Percentiles rank a stretch among this genome's conserved stretches.
phyloP scores from a whole-genome alignment of 2,113 vertebrate genomes.

The Cephalopholis sonnerati region DNA sequence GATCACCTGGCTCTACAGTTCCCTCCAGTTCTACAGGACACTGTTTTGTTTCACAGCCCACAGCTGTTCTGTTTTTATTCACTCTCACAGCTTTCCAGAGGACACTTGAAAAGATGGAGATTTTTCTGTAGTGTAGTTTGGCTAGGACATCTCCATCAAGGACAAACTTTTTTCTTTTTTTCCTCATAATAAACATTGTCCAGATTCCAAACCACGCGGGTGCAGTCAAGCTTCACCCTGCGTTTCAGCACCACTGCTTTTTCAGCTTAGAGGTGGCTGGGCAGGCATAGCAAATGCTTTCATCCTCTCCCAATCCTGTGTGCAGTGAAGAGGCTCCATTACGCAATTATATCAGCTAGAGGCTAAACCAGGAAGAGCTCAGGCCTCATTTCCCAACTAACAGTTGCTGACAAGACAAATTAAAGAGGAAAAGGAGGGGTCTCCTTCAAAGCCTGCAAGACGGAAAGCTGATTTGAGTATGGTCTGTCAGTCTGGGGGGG shows the following conservation, averaged over 20 bases:
- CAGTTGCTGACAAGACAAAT: constrained; percentile 75
- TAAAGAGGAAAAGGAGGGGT: constrained; percentile 44
- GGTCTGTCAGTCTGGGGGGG: constrained; percentile 28
- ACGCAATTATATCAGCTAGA: constrained; percentile 73
- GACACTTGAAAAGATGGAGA: not conserved
- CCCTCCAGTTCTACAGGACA: not conserved
- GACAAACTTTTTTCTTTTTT: not conserved
- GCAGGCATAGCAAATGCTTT: constrained; percentile 59
- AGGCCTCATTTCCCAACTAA: constrained; percentile 71
- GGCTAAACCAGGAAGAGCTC: constrained; percentile 70
- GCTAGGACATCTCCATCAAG: constrained; percentile 8
- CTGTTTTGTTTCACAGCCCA: not conserved
- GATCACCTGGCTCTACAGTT: not conserved
- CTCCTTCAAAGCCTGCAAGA: constrained; percentile 41
- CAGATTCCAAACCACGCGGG: constrained; percentile 7
- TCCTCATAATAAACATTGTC: constrained; percentile 29
- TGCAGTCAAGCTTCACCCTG: constrained; percentile 27
- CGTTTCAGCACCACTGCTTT: constrained; percentile 52
- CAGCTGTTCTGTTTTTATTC: not conserved
- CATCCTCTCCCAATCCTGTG: constrained; percentile 60
- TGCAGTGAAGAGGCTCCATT: constrained; percentile 72
- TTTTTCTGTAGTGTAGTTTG: not conserved
- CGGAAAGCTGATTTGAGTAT: constrained; percentile 52
- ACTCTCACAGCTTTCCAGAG: not conserved
- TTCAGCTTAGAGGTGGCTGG: constrained; percentile 56